These are phyloP conservation scores for Phymanthus crucifer DNA, from an alignment of 92 coral and sea anemone genomes.

Conservation along the genomic window DNA sequence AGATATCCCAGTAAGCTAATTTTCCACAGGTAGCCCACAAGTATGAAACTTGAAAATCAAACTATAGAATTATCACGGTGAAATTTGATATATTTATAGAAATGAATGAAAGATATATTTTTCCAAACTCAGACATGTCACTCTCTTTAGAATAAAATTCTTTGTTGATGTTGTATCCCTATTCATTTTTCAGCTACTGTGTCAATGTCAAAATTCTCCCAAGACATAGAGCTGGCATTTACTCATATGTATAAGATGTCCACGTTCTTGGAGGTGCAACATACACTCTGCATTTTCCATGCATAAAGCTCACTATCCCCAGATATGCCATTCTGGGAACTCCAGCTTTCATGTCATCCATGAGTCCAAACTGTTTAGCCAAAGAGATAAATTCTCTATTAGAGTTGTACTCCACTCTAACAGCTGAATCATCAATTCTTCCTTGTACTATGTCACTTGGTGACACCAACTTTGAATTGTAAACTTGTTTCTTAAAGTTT, in stretches of 20 bases:
- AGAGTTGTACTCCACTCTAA: constrained; percentile 71
- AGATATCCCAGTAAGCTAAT: too few species aligned
- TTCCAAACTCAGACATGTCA: too few species aligned
- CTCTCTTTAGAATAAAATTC: too few species aligned
- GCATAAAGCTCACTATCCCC: constrained; percentile 78
- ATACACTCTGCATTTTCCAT: constrained; percentile 64
- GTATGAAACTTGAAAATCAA: too few species aligned
- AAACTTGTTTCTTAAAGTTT: constrained; percentile 53
- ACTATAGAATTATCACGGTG: too few species aligned
- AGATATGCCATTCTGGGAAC: constrained; percentile 90
- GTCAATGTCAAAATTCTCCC: too few species aligned
- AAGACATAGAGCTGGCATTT: too few species aligned
- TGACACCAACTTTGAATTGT: constrained; percentile 65
- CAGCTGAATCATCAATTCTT: constrained; percentile 40
- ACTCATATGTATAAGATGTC: constrained; percentile 43
- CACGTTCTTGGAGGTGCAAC: constrained; percentile 72
- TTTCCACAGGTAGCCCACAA: too few species aligned
- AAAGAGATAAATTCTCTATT: constrained; percentile 51
- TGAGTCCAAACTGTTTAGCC: constrained; percentile 69
- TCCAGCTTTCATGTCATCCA: constrained; percentile 85
- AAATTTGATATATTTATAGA: too few species aligned
- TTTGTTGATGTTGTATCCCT: too few species aligned
- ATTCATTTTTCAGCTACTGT: neutral
- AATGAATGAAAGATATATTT: too few species aligned
- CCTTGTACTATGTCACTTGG: constrained; percentile 54